Evolutionary conservation across 2,888 invertebrate species (phyloP), one percentile per base, ranked within the genome.

Genomic region (Nudaria mundana): DNA sequence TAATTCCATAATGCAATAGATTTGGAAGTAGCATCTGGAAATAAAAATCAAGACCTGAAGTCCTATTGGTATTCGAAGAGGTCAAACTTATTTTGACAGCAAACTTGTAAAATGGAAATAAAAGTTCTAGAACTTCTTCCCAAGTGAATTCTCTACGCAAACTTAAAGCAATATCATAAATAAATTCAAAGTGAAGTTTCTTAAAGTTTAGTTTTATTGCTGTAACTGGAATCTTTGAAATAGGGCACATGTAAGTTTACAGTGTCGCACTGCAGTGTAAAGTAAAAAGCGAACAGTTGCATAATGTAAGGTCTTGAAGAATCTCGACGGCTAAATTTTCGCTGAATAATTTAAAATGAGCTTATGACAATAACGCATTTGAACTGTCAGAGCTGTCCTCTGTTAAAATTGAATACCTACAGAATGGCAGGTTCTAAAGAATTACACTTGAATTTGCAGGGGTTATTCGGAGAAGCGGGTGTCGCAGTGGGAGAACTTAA

Each of bases 401-500:
- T n/a, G n/a, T n/a, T n/a, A n/a, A n/a, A n/a, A n/a, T n/a, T n/a
- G n/a, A n/a, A n/a, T n/a, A n/a, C n/a, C n/a, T n/a, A n/a, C n/a
- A n/a, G n/a, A n/a, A n/a, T n/a, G n/a, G n/a, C n/a, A n/a, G n/a
- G n/a, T n/a, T n/a, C n/a, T n/a, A n/a, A n/a, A n/a, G n/a, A n/a
- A n/a, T n/a, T n/a, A n/a, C n/a, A n/a, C n/a, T n/a, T n/a, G n/a
- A n/a, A n/a, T n/a, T 34, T 37, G 15, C 54, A 70, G 68, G 3
- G 32, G 30, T 10, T 24, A 30, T 10, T 30, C 53, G 2, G 68
- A 75, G 30, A 79, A 79, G 42, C 75, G 81, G 3, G 44, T 59
- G 14, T 78, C 81, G 33, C 81, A 81, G 51, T 87, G 85, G 83
- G 85, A 85, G 49, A 67, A 66, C 1, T 54, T 85, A 14, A 82